Percentiles rank a stretch among this genome's conserved stretches.
phyloP scores from a whole-genome alignment of 2,797 vertebrate genomes.

The Chelmon rostratus region DNA sequence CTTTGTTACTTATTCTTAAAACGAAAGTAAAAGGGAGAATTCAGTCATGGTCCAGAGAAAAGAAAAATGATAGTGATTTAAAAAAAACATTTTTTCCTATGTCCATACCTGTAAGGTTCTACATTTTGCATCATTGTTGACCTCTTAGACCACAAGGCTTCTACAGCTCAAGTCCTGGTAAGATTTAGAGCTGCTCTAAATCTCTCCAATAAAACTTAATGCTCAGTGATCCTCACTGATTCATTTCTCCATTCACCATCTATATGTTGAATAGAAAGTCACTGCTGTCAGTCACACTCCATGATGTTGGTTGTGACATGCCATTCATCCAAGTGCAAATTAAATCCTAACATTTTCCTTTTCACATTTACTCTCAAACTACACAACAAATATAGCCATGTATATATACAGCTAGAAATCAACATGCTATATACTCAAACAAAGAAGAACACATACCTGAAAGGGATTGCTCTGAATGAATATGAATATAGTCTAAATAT shows the following conservation, averaged over 20 bases:
- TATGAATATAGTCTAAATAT: constrained; percentile 63
- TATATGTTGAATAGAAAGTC: constrained; percentile 5
- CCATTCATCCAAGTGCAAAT: background rate
- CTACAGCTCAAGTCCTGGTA: constrained; percentile 1
- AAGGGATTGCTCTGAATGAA: constrained; percentile 27
- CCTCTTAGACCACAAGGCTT: constrained; percentile 21
- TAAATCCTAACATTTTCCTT: background rate
- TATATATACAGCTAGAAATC: background rate
- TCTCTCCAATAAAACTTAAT: constrained; percentile 39
- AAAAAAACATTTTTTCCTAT: constrained; percentile 24
- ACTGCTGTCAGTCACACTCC: constrained; percentile 21
- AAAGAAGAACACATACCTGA: constrained; percentile 23
- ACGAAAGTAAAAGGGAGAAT: constrained; percentile 44
- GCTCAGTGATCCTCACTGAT: constrained; percentile 41
- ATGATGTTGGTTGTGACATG: background rate
- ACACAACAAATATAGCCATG: background rate
- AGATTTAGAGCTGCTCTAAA: constrained; percentile 39
- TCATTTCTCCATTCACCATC: constrained; percentile 7
- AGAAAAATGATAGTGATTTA: constrained; percentile 3
- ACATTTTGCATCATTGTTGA: constrained; percentile 15
- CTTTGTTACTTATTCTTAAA: constrained; percentile 43
- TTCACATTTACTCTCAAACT: background rate
- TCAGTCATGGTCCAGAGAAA: constrained; percentile 30
- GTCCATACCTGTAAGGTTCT: constrained; percentile 23
- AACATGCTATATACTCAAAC: constrained; percentile 1